phyloP scores from a whole-genome alignment of 2,113 vertebrate genomes.

The Onychostoma macrolepis region DNA sequence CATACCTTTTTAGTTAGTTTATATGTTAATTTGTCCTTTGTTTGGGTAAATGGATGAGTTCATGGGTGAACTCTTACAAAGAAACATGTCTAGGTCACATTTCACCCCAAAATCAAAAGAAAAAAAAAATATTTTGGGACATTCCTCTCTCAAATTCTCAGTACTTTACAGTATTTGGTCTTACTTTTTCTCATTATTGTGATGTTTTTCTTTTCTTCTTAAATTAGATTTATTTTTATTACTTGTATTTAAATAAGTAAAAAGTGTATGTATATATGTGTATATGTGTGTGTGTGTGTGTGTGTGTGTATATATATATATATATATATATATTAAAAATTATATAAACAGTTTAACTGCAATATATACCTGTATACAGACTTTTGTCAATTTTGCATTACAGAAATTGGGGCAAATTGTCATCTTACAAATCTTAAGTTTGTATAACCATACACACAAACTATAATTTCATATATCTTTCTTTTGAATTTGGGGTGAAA shows the following conservation, averaged over 20 bases:
- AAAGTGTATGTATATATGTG: no score
- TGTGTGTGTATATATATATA: no score
- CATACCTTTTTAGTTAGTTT: neutral
- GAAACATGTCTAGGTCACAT: neutral
- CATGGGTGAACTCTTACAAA: neutral
- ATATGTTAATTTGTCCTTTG: neutral
- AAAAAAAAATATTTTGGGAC: neutral
- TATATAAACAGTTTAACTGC: no score
- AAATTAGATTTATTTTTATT: no score
- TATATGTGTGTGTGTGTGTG: no score
- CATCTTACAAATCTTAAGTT: neutral
- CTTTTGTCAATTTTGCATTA: neutral
- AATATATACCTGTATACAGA: no score
- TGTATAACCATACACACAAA: neutral
- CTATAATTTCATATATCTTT: neutral
- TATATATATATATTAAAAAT: no score
- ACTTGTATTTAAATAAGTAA: no score
- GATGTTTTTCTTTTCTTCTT: no score
- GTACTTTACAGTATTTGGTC: neutral
- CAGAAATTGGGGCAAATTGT: neutral
- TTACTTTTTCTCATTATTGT: neutral
- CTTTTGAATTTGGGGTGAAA: neutral
- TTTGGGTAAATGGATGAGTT: neutral
- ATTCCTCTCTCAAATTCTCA: neutral
- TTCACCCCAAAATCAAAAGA: neutral